Evolutionary conservation across 2,888 invertebrate species (phyloP).

Genomic region (Aspidiotus destructor): DNA sequence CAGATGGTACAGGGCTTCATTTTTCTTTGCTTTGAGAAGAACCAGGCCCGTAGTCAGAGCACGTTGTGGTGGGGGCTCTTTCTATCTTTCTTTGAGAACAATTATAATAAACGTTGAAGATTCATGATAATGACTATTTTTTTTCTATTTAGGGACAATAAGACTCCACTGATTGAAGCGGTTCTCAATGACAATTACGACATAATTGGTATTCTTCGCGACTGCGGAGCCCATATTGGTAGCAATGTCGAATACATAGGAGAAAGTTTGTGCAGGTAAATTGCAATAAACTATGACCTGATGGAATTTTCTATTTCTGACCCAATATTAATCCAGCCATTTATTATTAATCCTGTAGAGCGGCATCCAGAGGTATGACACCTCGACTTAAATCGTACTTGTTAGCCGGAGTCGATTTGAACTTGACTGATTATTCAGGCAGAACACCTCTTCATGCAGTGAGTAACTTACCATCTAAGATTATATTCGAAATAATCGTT

Average conservation of each 20-base stretch:
- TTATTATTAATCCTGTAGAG: constrained; percentile 39
- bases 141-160: constrained; percentile 47
- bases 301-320: no score
- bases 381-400: constrained; percentile 51
- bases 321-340: no score
- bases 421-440: constrained; percentile 51
- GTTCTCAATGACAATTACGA: constrained; percentile 53
- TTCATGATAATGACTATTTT: no score
- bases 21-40: no score
- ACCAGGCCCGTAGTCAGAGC: no score
- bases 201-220: constrained; percentile 56
- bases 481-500: not conserved
- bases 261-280: constrained; percentile 55
- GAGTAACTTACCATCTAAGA: constrained; percentile 16
- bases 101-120: no score
- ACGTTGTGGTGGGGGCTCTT: no score
- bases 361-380: constrained; percentile 53
- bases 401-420: constrained; percentile 59
- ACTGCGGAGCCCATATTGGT: constrained; percentile 65
- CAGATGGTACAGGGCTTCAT: no score
- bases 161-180: constrained; percentile 62
- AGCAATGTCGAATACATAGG: constrained; percentile 49
- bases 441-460: constrained; percentile 61
- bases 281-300: not conserved
- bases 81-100: no score